phyloP scores from a whole-genome alignment of 64 coral and sea anemone genomes.

The Montipora foliosa region DNA sequence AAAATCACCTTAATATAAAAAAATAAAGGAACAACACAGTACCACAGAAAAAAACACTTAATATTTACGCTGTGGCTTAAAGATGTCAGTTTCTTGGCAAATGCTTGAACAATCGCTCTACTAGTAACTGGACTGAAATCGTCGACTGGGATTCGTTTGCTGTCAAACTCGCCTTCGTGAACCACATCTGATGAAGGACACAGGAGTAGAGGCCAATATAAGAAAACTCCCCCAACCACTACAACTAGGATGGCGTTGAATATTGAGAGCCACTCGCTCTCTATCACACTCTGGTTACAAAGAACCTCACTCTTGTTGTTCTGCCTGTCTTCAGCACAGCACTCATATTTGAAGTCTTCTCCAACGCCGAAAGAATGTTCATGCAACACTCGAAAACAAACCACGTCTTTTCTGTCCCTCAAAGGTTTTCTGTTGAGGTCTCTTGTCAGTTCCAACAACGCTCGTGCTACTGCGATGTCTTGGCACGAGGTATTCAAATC shows the following conservation, averaged over 20 bases:
- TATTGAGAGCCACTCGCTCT: conserved; percentile 32
- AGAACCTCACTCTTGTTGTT: background rate
- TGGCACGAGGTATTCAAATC: conserved; percentile 25
- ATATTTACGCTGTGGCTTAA: conserved; percentile 2
- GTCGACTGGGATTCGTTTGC: conserved; percentile 15
- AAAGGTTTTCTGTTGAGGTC: background rate
- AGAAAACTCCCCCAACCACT: background rate
- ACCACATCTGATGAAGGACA: conserved; percentile 6
- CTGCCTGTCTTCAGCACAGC: background rate
- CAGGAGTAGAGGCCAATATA: conserved; percentile 49
- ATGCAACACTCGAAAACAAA: conserved; percentile 41
- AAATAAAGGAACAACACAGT: conserved; percentile 50
- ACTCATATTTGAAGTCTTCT: conserved; percentile 43
- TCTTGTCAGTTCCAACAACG: conserved; percentile 27
- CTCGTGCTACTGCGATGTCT: conserved; percentile 12
- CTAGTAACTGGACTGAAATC: conserved; percentile 49
- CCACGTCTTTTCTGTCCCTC: conserved; percentile 3
- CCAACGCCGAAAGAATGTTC: conserved; percentile 59
- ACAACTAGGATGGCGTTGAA: conserved; percentile 40
- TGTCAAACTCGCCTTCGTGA: background rate
- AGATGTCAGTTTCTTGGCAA: background rate
- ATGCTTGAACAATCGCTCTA: background rate
- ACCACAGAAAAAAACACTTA: conserved; percentile 52
- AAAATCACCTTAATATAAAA: conserved; percentile 37
- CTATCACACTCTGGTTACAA: conserved; percentile 15